These are phyloP conservation scores for Rhagium mordax DNA, from an alignment of 2,888 invertebrate genomes.

Conservation along the genomic window DNA sequence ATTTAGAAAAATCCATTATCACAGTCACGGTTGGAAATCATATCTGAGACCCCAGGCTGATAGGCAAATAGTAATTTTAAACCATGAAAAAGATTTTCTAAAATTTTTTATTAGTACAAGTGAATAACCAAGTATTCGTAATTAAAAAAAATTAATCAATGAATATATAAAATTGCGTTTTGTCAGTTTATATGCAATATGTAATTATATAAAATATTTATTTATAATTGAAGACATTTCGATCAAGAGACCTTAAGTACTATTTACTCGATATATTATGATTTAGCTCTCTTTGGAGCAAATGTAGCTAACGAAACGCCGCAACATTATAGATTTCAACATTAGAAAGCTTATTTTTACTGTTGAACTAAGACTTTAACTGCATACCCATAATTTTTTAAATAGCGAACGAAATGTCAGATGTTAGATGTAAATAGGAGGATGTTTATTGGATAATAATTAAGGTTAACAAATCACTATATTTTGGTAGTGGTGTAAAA, in stretches of 20 bases:
- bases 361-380: constrained; percentile 1
- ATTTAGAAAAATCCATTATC: too few relatives aligned
- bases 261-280: neutral
- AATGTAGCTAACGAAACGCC: neutral
- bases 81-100: too few relatives aligned
- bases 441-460: neutral
- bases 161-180: neutral
- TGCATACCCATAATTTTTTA: neutral
- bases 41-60: too few relatives aligned
- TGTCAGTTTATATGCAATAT: neutral
- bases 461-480: neutral
- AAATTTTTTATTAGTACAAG: too few relatives aligned
- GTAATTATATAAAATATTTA: neutral
- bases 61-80: too few relatives aligned
- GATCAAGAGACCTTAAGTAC: neutral
- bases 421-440: neutral
- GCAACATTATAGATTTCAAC: constrained; percentile 1
- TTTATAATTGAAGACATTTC: neutral
- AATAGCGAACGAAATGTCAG: constrained; percentile 11
- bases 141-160: too few relatives aligned
- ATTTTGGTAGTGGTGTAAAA: neutral
- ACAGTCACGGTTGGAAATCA: too few relatives aligned
- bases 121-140: too few relatives aligned
- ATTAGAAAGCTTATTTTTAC: constrained; percentile 25
- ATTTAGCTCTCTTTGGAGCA: neutral